A percentile compares a stretch with the other conserved stretches of the same genome.
Conservation (phyloP, 2,797 vertebrate genomes). For the Centropyge bicolor region DNA sequence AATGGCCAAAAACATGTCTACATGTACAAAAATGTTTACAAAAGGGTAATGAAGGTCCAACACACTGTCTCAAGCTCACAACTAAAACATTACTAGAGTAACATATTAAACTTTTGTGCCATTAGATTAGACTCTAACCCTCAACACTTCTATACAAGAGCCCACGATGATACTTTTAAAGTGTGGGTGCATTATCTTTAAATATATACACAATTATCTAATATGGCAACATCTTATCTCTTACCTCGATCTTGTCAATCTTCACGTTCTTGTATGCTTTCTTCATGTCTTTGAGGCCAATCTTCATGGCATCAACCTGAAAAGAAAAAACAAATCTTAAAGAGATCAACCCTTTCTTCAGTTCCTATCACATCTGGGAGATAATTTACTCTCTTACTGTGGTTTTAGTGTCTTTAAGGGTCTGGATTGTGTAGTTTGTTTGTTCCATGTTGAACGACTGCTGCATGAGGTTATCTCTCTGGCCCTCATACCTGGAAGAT, state of each 20-base stretch:
- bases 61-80: neutral
- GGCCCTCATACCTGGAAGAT: slow-evolving; percentile 92
- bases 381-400: slow-evolving; percentile 85
- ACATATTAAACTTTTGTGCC: neutral
- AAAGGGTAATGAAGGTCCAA: neutral
- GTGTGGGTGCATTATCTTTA: neutral
- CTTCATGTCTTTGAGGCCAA: slow-evolving; percentile 99
- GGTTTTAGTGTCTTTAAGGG: slow-evolving; percentile 97
- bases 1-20: too few relatives aligned
- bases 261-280: slow-evolving; percentile 97
- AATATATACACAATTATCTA: neutral
- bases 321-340: slow-evolving; percentile 34
- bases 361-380: neutral
- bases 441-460: slow-evolving; percentile 99
- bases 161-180: neutral
- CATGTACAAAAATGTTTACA: too few relatives aligned
- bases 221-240: neutral
- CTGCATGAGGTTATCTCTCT: slow-evolving; percentile 95
- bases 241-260: slow-evolving; percentile 98
- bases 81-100: neutral
- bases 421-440: slow-evolving; percentile 96
- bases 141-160: neutral
- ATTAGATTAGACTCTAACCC: neutral
- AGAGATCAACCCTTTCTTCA: neutral
- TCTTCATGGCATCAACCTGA: slow-evolving; percentile 98